Percentiles rank a stretch among this genome's conserved stretches.
These are phyloP conservation scores for Conus ventricosus DNA, from an alignment of 1,140 invertebrate genomes.

Conservation along the genomic window DNA sequence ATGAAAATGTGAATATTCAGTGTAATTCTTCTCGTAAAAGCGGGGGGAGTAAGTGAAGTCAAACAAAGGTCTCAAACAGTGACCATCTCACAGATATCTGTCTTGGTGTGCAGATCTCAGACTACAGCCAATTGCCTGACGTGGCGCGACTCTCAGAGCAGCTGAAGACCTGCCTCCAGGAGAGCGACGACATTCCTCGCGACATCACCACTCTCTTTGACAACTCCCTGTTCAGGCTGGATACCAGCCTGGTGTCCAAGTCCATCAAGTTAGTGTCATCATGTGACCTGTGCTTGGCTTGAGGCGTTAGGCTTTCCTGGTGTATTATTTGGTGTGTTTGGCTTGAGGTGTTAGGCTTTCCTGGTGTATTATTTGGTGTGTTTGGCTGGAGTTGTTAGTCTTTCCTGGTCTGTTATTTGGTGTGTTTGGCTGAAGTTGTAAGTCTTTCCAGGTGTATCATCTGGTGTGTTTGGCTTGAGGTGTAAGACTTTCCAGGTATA, in stretches of 20 bases:
- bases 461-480: too few relatives aligned
- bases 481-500: too few relatives aligned
- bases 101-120: conserved; percentile 82
- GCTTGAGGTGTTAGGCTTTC: background rate
- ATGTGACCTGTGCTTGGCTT: too few relatives aligned
- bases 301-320: background rate
- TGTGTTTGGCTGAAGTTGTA: too few relatives aligned
- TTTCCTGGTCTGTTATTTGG: too few relatives aligned
- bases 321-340: background rate
- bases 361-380: background rate
- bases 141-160: conserved; percentile 87
- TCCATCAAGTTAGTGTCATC: conserved; percentile 81
- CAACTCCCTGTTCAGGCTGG: conserved; percentile 89
- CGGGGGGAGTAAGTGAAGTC: too few relatives aligned
- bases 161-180: conserved; percentile 89
- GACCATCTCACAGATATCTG: too few relatives aligned
- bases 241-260: conserved; percentile 88
- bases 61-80: too few relatives aligned
- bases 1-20: too few relatives aligned
- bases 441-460: too few relatives aligned
- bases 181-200: conserved; percentile 85
- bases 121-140: conserved; percentile 94
- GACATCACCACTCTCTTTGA: conserved; percentile 92
- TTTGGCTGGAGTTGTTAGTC: too few relatives aligned
- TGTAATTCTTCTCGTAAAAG: too few relatives aligned